These are phyloP conservation scores for Saimiri boliviensis DNA, from an alignment of 2,113 vertebrate species.

Conservation along the genomic window DNA sequence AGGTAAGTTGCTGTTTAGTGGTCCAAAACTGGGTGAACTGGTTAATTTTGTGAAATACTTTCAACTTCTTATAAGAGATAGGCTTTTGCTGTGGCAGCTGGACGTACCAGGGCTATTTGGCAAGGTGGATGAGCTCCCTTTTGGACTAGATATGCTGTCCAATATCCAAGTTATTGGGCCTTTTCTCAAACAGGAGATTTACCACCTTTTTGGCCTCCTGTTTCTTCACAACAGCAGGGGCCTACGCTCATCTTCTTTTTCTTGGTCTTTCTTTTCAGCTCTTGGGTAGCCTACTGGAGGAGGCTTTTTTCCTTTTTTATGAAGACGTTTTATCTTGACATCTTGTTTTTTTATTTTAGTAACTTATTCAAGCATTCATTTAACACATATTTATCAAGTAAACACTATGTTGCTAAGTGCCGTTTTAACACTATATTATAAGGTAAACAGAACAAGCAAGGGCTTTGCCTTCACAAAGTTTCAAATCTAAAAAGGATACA, in stretches of 20 bases:
- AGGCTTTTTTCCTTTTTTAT: background rate
- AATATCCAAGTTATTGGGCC: background rate
- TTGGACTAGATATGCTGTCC: background rate
- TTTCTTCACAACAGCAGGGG: background rate
- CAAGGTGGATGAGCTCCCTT: background rate
- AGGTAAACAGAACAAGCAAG: background rate
- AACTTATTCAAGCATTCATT: background rate
- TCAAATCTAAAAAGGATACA: background rate
- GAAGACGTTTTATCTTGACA: background rate
- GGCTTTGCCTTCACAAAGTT: background rate
- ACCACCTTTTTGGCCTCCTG: background rate
- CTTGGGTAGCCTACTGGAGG: background rate
- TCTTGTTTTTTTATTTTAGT: background rate
- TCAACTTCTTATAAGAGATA: background rate
- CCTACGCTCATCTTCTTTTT: background rate
- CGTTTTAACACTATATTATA: background rate
- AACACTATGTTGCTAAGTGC: background rate
- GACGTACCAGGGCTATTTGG: too few relatives aligned
- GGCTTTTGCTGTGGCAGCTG: background rate
- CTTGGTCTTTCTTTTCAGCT: background rate
- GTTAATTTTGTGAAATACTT: background rate
- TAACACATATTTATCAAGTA: background rate
- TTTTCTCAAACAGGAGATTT: background rate
- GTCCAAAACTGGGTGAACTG: background rate
- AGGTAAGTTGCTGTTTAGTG: background rate